Conservation (phyloP, 2,888 invertebrate species). For the Caenorhabditis uteleia region DNA sequence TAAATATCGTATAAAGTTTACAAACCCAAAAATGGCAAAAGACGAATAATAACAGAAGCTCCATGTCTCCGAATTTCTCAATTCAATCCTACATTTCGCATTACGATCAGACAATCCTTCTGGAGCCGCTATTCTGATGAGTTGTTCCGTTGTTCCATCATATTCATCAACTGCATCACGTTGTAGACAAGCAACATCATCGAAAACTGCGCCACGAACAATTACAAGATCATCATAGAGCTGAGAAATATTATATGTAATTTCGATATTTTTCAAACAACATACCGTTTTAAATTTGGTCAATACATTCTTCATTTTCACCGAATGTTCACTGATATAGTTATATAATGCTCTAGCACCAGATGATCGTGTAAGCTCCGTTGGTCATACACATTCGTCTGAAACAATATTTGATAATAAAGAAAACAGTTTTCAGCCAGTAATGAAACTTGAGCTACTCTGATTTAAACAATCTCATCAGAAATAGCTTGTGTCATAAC, state of each 20-base stretch:
- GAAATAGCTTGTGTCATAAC: too few relatives aligned
- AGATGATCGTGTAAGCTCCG: constrained; percentile 78
- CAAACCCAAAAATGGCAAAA: too few relatives aligned
- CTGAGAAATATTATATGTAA: constrained; percentile 7
- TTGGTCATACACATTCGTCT: constrained; percentile 51
- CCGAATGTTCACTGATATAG: constrained; percentile 45
- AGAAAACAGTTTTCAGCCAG: too few relatives aligned
- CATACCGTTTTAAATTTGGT: constrained; percentile 38
- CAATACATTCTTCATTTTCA: constrained; percentile 33
- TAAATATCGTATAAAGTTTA: constrained; percentile 39
- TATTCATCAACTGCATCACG: constrained; percentile 84
- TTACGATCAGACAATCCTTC: constrained; percentile 86
- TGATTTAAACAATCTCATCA: too few relatives aligned
- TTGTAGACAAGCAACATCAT: constrained; percentile 88
- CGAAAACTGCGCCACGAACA: constrained; percentile 75
- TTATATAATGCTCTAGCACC: constrained; percentile 82
- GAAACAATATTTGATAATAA: too few relatives aligned
- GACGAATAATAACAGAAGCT: constrained; percentile 74
- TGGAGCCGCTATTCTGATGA: constrained; percentile 79
- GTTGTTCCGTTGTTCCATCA: constrained; percentile 86
- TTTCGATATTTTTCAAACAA: too few relatives aligned
- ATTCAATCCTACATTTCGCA: constrained; percentile 80
- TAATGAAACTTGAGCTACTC: too few relatives aligned
- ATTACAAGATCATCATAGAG: constrained; percentile 42
- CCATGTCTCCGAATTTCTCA: constrained; percentile 93